Conservation (phyloP, 2,888 invertebrate genomes). For the Limulus polyphemus region DNA sequence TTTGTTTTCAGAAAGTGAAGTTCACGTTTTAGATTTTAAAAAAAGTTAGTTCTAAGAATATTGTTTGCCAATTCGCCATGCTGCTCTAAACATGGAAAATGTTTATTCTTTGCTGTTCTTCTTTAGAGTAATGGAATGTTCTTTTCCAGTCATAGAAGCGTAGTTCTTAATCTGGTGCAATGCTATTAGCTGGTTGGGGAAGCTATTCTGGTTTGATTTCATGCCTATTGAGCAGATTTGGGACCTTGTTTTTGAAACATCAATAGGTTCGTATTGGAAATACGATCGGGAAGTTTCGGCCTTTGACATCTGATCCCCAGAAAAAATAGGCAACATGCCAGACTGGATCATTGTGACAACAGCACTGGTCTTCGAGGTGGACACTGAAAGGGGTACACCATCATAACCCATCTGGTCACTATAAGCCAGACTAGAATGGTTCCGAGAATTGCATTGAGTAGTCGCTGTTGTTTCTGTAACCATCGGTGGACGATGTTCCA, state of each 20-base stretch:
- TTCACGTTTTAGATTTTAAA: no score
- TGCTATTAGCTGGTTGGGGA: conserved; percentile 86
- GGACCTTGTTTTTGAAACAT: conserved; percentile 32
- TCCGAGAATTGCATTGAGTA: no score
- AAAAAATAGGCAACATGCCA: conserved; percentile 29
- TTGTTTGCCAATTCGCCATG: no score
- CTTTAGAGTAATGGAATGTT: conserved; percentile 24
- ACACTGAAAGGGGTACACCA: no score
- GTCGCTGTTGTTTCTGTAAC: background rate
- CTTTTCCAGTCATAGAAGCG: conserved; percentile 53
- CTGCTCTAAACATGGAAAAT: background rate
- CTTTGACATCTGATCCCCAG: conserved; percentile 28
- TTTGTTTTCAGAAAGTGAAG: no score
- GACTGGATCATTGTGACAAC: conserved; percentile 82
- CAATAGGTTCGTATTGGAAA: conserved; percentile 78
- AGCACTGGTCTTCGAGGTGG: conserved; percentile 31
- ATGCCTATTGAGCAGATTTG: conserved; percentile 6
- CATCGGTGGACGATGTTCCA: background rate
- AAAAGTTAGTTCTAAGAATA: no score
- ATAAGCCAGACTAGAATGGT: no score
- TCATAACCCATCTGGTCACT: no score
- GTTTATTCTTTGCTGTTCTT: conserved; percentile 19
- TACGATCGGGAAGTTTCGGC: conserved; percentile 36
- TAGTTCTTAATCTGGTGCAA: conserved; percentile 93
- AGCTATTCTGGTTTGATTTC: conserved; percentile 41